phyloP scores from a whole-genome alignment of 2,797 vertebrate genomes.

The Simalia tracyae region DNA sequence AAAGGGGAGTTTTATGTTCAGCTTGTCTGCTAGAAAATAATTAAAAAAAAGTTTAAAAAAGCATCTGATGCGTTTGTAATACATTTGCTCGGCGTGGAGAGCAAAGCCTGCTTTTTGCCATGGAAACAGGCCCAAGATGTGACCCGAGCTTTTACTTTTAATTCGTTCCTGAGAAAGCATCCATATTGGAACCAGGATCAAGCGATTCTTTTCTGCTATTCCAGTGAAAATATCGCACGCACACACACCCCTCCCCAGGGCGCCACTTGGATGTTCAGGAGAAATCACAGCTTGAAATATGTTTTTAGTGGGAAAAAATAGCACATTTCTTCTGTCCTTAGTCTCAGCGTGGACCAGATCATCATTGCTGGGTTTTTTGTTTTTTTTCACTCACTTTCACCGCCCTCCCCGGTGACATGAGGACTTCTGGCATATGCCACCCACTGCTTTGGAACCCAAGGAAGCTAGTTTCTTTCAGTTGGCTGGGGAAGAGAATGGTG shows the following conservation, averaged over 20 bases:
- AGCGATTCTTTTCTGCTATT: background rate
- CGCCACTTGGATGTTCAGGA: background rate
- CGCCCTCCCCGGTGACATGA: background rate
- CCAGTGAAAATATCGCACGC: background rate
- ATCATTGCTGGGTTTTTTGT: background rate
- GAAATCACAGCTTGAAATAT: background rate
- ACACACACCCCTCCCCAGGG: background rate
- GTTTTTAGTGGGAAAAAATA: background rate
- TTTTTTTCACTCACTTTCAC: background rate
- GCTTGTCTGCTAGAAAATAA: conserved; percentile 89
- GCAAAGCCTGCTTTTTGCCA: background rate
- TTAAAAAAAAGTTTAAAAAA: conserved; percentile 69
- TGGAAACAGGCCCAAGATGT: background rate
- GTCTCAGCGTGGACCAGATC: background rate
- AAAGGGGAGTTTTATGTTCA: conserved; percentile 89
- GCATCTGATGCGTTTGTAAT: conserved; percentile 34
- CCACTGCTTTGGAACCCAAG: too few species aligned
- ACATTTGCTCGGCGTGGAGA: conserved; percentile 8
- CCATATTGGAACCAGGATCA: background rate
- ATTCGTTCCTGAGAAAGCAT: background rate
- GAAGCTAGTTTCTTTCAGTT: too few species aligned
- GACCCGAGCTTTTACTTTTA: background rate
- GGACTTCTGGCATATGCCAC: too few species aligned
- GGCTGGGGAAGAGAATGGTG: too few species aligned
- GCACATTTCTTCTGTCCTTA: background rate